These are phyloP conservation scores for Ophioderma brevispina DNA, from an alignment of 35 echinoderm and acorn worm genomes.

Conservation along the genomic window DNA sequence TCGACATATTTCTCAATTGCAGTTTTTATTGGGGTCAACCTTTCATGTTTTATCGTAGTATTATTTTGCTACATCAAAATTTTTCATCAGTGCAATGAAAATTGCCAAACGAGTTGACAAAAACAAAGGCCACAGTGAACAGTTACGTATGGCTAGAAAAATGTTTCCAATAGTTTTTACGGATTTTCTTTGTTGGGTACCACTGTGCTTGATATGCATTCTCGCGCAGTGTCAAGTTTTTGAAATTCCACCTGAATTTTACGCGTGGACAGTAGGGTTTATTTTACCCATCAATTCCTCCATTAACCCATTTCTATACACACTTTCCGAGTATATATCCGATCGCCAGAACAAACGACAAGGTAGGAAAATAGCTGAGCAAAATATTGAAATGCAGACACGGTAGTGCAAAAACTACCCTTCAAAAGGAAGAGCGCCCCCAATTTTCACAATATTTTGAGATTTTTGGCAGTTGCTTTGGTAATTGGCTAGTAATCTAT, in stretches of 20 bases:
- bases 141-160: slow-evolving; percentile 63
- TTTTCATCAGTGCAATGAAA: not conserved
- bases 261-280: slow-evolving; percentile 55
- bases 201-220: slow-evolving; percentile 54
- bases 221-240: slow-evolving; percentile 30
- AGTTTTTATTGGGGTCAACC: not conserved
- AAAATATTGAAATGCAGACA: no score
- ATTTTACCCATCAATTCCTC: slow-evolving; percentile 69
- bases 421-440: no score
- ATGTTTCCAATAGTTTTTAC: slow-evolving; percentile 63
- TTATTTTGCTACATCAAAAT: not conserved
- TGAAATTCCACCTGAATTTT: slow-evolving; percentile 53
- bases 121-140: not conserved
- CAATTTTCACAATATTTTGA: no score
- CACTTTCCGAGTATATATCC: no score
- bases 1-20: not conserved
- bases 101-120: not conserved
- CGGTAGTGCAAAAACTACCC: no score
- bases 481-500: no score
- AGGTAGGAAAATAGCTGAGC: no score
- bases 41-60: not conserved
- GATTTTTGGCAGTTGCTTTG: no score
- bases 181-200: slow-evolving; percentile 74
- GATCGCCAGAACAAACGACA: no score
- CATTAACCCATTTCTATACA: slow-evolving; percentile 67